These are phyloP conservation scores for Himalopsyche kuldschensis DNA, from an alignment of 2,888 invertebrate genomes.

Conservation along the genomic window DNA sequence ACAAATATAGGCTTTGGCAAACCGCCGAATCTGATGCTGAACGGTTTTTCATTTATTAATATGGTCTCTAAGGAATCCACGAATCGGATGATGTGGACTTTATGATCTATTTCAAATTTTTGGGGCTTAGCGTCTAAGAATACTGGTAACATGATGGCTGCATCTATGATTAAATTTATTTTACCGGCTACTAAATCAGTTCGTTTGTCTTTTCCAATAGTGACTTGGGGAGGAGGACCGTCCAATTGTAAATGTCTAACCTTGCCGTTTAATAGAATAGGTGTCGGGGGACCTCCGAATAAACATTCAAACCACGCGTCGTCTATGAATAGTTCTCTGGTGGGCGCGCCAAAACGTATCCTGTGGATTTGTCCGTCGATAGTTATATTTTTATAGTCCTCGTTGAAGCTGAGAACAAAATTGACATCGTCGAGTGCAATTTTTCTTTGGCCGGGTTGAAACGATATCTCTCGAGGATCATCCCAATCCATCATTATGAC, in stretches of 20 bases:
- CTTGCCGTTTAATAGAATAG: constrained; percentile 77
- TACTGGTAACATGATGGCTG: constrained; percentile 74
- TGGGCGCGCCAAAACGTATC: constrained; percentile 88
- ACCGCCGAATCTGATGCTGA: constrained; percentile 81
- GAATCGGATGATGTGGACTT: constrained; percentile 76
- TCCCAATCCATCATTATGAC: constrained; percentile 84
- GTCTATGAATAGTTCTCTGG: constrained; percentile 88
- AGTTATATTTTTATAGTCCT: constrained; percentile 71
- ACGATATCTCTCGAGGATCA: constrained; percentile 83
- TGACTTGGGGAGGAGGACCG: constrained; percentile 92
- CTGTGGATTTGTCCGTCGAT: constrained; percentile 74
- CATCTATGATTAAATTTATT: constrained; percentile 82
- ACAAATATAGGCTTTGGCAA: constrained; percentile 77
- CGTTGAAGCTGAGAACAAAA: constrained; percentile 65
- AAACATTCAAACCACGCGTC: constrained; percentile 88
- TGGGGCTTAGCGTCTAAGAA: constrained; percentile 84
- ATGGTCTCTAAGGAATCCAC: constrained; percentile 77
- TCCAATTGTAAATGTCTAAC: constrained; percentile 79
- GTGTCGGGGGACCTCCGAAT: constrained; percentile 86
- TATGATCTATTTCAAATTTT: constrained; percentile 72
- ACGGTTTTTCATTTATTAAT: constrained; percentile 76
- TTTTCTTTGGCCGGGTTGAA: constrained; percentile 76
- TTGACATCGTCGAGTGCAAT: constrained; percentile 78
- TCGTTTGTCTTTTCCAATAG: constrained; percentile 77
- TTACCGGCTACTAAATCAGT: constrained; percentile 83